phyloP scores from a whole-genome alignment of 2,797 vertebrate genomes.

The Typhlichthys subterraneus region DNA sequence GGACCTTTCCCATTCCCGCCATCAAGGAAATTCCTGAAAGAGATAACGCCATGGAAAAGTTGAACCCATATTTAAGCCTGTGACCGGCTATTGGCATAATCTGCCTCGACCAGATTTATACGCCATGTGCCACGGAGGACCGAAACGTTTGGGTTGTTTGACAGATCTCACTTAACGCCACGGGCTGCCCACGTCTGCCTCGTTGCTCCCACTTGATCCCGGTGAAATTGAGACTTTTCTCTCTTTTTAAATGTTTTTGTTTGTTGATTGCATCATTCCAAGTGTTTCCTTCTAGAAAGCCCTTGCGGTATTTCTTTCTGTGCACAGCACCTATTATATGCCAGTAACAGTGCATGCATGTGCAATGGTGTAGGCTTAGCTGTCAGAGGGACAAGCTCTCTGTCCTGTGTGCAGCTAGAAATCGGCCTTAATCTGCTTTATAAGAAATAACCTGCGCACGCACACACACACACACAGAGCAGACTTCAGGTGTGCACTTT shows the following conservation, averaged over 20 bases:
- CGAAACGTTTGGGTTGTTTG: conserved; percentile 33
- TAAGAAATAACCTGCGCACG: conserved; percentile 50
- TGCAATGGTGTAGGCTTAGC: conserved; percentile 30
- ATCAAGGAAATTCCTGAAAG: conserved; percentile 27
- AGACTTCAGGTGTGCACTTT: conserved; percentile 45
- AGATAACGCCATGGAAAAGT: conserved; percentile 1
- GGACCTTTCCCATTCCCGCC: conserved; percentile 38
- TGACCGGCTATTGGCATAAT: conserved; percentile 29
- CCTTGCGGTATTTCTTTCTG: conserved; percentile 35
- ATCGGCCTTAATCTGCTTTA: conserved; percentile 39
- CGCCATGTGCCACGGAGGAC: conserved; percentile 28
- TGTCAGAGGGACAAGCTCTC: conserved; percentile 23
- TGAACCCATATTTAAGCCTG: conserved; percentile 3
- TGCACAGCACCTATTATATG: conserved; percentile 28
- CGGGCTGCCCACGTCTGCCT: conserved; percentile 7
- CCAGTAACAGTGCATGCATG: conserved; percentile 29
- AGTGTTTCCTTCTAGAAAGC: conserved; percentile 43
- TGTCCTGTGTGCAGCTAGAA: conserved; percentile 13
- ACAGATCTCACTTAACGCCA: conserved; percentile 31
- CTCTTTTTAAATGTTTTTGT: no score
- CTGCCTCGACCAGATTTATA: conserved; percentile 32
- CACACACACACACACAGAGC: conserved; percentile 49
- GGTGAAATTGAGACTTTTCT: conserved; percentile 34
- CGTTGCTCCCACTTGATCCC: conserved; percentile 40
- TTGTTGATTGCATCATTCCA: conserved; percentile 35